A percentile compares a stretch with the other conserved stretches of the same genome.
Conservation (phyloP, 1,140 invertebrate species). For the Microplitis mediator region DNA sequence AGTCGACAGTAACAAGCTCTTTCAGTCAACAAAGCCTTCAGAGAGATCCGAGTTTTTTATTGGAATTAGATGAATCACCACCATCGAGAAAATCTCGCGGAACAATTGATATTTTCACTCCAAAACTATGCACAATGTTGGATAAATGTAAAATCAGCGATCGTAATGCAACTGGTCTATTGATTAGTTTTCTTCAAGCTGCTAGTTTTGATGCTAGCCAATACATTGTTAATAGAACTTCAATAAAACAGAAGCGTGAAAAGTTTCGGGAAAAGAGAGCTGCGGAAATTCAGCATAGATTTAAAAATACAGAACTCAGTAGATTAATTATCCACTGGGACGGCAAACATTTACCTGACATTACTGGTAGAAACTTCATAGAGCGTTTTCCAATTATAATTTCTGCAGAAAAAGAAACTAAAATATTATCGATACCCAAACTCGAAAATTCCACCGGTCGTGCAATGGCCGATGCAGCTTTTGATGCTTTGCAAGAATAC, state of each 20-base stretch:
- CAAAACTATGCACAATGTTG: conserved; percentile 6
- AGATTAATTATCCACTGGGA: conserved; percentile 30
- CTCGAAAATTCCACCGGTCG: conserved; percentile 19
- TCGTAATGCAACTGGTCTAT: conserved; percentile 12
- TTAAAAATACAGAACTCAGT: too few relatives aligned
- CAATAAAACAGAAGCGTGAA: too few relatives aligned
- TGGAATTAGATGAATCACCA: conserved; percentile 17
- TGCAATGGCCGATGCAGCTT: conserved; percentile 22
- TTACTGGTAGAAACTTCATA: too few relatives aligned
- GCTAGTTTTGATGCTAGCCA: conserved; percentile 18
- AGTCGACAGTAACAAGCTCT: conserved; percentile 13
- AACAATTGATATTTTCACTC: conserved; percentile 5
- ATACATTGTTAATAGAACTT: conserved; percentile 23
- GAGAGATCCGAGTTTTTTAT: neutral
- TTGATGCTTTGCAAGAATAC: conserved; percentile 24
- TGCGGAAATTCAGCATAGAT: too few relatives aligned
- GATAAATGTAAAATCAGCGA: conserved; percentile 13
- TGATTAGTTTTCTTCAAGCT: conserved; percentile 24
- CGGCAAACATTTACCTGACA: too few relatives aligned
- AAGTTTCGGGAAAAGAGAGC: too few relatives aligned
- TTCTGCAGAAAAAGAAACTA: too few relatives aligned
- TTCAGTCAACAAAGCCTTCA: conserved; percentile 17
- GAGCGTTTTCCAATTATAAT: too few relatives aligned
- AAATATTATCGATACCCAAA: conserved; percentile 15
- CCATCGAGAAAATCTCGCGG: neutral